A percentile compares a stretch with the other conserved stretches of the same genome.
Conservation (phyloP, 2,888 invertebrate genomes). For the Serripes groenlandicus region DNA sequence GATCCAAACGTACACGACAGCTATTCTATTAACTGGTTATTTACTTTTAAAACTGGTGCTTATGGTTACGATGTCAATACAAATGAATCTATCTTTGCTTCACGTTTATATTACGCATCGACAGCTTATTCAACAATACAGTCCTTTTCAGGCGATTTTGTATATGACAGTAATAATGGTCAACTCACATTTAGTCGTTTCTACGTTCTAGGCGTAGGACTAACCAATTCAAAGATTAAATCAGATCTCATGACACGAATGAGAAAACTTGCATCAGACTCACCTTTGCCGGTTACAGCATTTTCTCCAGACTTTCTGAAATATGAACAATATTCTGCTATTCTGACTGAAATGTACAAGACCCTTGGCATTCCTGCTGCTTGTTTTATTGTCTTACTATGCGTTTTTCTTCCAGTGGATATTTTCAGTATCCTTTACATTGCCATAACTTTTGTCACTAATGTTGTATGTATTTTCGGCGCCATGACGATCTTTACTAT, state of each 20-base stretch:
- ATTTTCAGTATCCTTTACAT: background rate
- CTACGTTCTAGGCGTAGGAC: background rate
- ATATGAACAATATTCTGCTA: background rate
- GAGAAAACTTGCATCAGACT: background rate
- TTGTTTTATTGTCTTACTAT: background rate
- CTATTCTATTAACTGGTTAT: background rate
- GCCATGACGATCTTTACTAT: background rate
- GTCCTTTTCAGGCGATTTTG: background rate
- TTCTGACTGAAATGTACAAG: background rate
- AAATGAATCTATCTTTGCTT: background rate
- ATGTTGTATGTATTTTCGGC: background rate
- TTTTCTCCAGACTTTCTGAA: constrained; percentile 5
- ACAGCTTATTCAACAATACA: background rate
- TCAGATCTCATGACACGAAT: background rate
- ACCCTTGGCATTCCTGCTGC: background rate
- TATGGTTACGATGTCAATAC: background rate
- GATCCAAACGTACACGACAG: background rate
- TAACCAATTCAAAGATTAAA: background rate
- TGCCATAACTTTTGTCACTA: background rate
- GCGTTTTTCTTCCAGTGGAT: background rate
- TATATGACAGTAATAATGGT: background rate
- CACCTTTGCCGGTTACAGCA: background rate
- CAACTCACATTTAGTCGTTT: background rate
- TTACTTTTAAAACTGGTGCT: background rate
- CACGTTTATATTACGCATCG: background rate